Conservation (phyloP, 2,113 vertebrate genomes). For the pig (Sus scrofa) region DNA sequence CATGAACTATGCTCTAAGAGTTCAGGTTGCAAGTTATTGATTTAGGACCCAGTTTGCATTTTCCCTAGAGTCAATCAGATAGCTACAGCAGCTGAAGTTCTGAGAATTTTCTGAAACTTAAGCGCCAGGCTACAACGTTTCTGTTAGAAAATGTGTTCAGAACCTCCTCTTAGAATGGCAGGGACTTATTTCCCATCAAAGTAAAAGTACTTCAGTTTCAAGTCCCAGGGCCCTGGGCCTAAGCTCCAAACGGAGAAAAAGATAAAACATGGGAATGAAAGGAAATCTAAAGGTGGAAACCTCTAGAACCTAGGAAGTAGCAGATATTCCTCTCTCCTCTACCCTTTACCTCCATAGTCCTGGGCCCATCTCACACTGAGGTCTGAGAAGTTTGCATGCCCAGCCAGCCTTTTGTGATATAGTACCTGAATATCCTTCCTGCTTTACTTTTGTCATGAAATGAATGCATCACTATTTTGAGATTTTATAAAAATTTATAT, state of each 20-base stretch:
- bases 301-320: background rate
- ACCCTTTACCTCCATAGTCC: background rate
- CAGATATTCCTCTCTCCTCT: background rate
- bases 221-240: background rate
- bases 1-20: background rate
- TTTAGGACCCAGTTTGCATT: conserved; percentile 16
- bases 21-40: conserved; percentile 24
- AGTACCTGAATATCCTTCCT: background rate
- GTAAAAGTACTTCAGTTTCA: background rate
- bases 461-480: background rate
- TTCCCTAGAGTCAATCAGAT: background rate
- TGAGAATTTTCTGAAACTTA: background rate
- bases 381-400: background rate
- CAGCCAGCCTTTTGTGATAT: background rate
- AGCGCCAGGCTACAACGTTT: background rate
- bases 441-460: conserved; percentile 29
- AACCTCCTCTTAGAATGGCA: background rate
- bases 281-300: background rate
- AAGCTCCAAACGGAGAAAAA: background rate
- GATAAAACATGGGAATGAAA: background rate
- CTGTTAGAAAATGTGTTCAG: background rate
- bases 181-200: background rate
- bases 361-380: background rate
- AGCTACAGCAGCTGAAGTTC: background rate
- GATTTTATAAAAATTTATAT: background rate